Evolutionary conservation across 2,797 vertebrate genomes (phyloP), one percentile per base, ranked within the genome.

Genomic region (Pteropus rufus): DNA sequence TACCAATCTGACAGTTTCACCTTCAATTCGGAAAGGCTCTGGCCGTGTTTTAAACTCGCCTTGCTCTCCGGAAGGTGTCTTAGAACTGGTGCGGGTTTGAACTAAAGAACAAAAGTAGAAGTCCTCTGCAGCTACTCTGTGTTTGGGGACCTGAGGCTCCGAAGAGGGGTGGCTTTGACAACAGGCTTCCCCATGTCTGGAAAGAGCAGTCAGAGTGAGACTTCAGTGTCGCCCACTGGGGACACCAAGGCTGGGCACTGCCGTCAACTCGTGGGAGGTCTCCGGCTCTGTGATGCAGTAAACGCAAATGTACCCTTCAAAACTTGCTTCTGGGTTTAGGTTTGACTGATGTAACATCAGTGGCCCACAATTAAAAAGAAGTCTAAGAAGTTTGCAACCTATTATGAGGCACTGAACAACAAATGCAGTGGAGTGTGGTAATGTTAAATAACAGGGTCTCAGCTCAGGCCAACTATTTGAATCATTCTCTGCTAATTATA

Each of bases 201-300:
- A 69, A 31, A 44, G 41, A 69, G 18, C 3, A 12, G n/a, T 36
- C 49, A 72, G 11, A 76, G 44, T 0, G 21, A 16, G 26, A 14
- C 12, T 70, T 65, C 46, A 15, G 7, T 19, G 41, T 5, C 3
- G 5, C 58, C 12, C 2, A 2, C 26, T 18, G 14, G 10, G 62
- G 41, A 44, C 10, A 31, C 10, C 3, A 2, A 52, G 54, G 77
- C 23, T 2, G 9, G 36, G 18, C 8, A 6, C 5, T n/a, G 65
- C 16, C 19, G 12, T 16, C 3, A 58, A 19, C 46, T 12, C 5
- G 6, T 1, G 19, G 49, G 24, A 41, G 49, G 39, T n/a, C 36
- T 31, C 1, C 1, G 1, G 62, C 7, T 39, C n/a, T 7, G 3
- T 1, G 46, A 82, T 36, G 10, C 16, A 16, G 56, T 0, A 0